Conservation (phyloP, 2,113 vertebrate species). For the Bufo gargarizans region DNA sequence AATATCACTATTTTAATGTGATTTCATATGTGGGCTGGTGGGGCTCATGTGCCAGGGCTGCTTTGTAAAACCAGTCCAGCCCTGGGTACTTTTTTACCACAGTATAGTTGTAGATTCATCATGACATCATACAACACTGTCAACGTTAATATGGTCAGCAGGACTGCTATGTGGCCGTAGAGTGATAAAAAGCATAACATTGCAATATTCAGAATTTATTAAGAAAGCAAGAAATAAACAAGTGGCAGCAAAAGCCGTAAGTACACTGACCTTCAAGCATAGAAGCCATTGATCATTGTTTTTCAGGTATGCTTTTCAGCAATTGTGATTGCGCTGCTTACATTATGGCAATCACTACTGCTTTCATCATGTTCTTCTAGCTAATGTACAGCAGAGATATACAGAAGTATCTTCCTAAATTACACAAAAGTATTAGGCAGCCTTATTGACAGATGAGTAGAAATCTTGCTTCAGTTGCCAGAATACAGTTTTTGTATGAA, state of each 20-base stretch:
- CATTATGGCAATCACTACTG: conserved; percentile 4
- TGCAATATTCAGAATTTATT: not conserved
- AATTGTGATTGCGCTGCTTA: conserved; percentile 1
- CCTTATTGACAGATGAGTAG: not conserved
- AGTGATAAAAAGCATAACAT: not conserved
- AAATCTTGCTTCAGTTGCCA: not conserved
- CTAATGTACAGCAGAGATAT: not conserved
- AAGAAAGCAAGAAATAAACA: not conserved
- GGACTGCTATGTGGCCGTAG: too few relatives aligned
- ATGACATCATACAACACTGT: not conserved
- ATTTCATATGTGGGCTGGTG: too few relatives aligned
- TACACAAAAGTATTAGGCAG: not conserved
- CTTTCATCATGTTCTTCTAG: conserved; percentile 5
- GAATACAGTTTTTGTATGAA: not conserved
- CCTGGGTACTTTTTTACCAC: not conserved
- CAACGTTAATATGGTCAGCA: not conserved
- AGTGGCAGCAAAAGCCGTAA: not conserved
- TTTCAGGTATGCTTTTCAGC: conserved; percentile 16
- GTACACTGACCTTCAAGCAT: not conserved
- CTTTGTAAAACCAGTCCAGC: too few relatives aligned
- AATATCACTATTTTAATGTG: too few relatives aligned
- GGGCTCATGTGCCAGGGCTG: too few relatives aligned
- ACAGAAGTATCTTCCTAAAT: not conserved
- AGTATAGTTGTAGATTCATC: not conserved
- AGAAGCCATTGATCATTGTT: not conserved